Conservation (phyloP, 2,797 vertebrate species). For the Cacajao melanocephalus region DNA sequence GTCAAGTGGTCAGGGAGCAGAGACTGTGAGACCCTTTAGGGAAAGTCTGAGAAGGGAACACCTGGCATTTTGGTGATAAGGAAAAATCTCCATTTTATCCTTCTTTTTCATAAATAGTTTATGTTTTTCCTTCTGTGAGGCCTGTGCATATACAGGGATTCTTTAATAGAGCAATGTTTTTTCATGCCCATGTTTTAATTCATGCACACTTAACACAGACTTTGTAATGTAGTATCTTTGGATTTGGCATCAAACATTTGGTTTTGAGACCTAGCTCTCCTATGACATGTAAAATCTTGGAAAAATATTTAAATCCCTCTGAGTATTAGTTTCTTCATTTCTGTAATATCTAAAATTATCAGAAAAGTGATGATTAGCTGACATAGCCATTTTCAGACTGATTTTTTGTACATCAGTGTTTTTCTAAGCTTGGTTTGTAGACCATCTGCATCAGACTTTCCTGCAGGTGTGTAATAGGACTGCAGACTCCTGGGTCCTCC, state of each 20-base stretch:
- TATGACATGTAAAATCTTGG: background rate
- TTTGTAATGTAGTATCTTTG: background rate
- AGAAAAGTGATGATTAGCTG: background rate
- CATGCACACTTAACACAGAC: background rate
- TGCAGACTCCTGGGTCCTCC: background rate
- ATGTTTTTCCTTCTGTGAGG: background rate
- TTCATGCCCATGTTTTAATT: background rate
- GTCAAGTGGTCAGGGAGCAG: background rate
- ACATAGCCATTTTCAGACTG: background rate
- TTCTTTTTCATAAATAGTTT: background rate
- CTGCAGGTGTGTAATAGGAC: background rate
- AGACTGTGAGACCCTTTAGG: background rate
- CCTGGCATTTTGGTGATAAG: background rate
- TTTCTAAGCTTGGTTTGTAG: background rate
- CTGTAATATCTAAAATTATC: background rate
- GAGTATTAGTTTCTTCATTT: background rate
- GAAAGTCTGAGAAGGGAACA: background rate
- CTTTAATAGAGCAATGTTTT: background rate
- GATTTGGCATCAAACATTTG: background rate
- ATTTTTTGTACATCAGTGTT: background rate
- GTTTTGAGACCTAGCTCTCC: background rate
- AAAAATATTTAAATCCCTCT: background rate
- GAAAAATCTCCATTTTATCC: background rate
- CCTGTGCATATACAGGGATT: rapidly evolving
- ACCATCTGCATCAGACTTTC: background rate